A percentile compares a stretch with the other conserved stretches of the same genome.
Conservation (phyloP, 2,113 vertebrate species). For the Mugil cephalus region DNA sequence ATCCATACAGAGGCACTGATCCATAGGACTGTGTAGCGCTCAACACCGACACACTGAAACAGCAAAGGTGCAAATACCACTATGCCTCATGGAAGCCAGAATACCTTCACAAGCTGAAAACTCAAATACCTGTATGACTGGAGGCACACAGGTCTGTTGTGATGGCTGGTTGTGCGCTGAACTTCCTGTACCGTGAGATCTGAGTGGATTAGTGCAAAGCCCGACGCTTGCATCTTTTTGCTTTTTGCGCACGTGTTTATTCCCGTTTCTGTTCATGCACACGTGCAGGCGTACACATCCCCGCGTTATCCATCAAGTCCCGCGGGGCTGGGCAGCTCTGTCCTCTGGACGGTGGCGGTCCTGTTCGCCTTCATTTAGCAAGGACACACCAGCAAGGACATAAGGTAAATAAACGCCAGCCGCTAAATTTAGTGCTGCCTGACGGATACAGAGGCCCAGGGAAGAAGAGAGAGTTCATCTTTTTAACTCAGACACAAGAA, state of each 20-base stretch:
- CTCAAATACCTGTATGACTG: conserved; percentile 75
- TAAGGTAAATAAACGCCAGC: conserved; percentile 78
- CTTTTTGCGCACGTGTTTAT: background rate
- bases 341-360: conserved; percentile 72
- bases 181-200: conserved; percentile 68
- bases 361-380: conserved; percentile 79
- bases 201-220: conserved; percentile 54
- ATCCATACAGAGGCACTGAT: conserved; percentile 80
- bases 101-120: conserved; percentile 71
- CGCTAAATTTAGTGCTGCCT: conserved; percentile 79
- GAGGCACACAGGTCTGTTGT: conserved; percentile 62
- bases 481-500: conserved; percentile 24
- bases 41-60: conserved; percentile 75
- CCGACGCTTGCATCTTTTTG: background rate
- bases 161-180: conserved; percentile 49
- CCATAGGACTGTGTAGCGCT: conserved; percentile 75
- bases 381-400: conserved; percentile 83
- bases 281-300: conserved; percentile 22
- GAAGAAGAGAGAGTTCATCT: conserved; percentile 59
- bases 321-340: conserved; percentile 55
- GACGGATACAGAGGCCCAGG: conserved; percentile 55
- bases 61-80: conserved; percentile 78
- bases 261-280: conserved; percentile 20
- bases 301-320: conserved; percentile 63
- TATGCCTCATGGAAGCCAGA: conserved; percentile 63